Conservation (phyloP, 2,888 invertebrate genomes). For the Helobdella robusta region DNA sequence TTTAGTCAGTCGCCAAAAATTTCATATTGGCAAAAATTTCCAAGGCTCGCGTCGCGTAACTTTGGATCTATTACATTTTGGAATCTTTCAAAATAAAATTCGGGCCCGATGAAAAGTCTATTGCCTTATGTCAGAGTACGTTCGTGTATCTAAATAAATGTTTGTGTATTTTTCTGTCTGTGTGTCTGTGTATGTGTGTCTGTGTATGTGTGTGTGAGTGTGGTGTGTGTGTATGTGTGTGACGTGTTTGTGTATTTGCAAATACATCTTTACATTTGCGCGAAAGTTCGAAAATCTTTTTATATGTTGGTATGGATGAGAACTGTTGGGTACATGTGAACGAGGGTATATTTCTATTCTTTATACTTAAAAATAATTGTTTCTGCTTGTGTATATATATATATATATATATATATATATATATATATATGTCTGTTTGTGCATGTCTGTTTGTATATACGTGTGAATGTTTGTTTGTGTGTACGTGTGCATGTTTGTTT, state of each 20-base stretch:
- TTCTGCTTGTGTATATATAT: neutral
- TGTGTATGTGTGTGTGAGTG: neutral
- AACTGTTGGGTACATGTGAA: neutral
- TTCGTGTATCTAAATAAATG: neutral
- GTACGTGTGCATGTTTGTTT: neutral
- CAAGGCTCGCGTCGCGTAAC: no score
- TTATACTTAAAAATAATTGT: neutral
- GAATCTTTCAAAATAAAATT: no score
- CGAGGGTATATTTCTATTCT: neutral
- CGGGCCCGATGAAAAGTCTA: no score
- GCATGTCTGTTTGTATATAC: neutral
- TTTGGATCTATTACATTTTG: no score
- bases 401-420: slow-evolving; percentile 1
- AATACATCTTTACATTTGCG: no score
- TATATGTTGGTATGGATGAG: neutral
- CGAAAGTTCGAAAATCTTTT: neutral
- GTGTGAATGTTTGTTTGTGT: neutral
- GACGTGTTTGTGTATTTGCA: no score
- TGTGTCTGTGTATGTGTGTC: neutral
- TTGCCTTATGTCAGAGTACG: neutral
- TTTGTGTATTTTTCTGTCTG: neutral
- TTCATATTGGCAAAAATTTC: no score
- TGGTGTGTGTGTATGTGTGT: neutral
- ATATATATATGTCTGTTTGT: neutral
- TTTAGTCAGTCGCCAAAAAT: no score